A percentile compares a stretch with the other conserved stretches of the same genome.
Conservation (phyloP, 2,113 vertebrate species). For the Amblyornis subalaris region DNA sequence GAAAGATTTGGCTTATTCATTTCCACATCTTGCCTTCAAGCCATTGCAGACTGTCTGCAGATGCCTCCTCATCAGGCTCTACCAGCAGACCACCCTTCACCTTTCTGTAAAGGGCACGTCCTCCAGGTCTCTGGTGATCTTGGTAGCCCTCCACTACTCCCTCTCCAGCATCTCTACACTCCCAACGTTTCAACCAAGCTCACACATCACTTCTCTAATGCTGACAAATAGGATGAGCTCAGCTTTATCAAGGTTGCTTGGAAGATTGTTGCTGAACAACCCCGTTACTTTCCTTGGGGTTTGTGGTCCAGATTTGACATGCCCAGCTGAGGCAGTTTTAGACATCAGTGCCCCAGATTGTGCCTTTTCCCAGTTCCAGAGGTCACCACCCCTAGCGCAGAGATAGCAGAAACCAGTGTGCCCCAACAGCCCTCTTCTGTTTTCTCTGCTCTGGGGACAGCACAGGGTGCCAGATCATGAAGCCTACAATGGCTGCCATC, state of each 20-base stretch:
- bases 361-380: neutral
- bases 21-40: neutral
- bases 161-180: neutral
- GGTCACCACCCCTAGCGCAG: neutral
- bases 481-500: neutral
- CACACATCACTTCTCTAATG: neutral
- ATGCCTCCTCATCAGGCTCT: neutral
- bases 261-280: neutral
- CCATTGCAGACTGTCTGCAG: neutral
- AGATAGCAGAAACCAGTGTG: neutral
- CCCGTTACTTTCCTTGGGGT: neutral
- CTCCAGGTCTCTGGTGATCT: neutral
- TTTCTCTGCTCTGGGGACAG: neutral
- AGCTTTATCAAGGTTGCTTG: neutral
- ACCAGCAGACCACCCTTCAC: neutral
- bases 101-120: neutral
- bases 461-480: neutral
- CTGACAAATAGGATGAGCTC: neutral
- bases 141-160: neutral
- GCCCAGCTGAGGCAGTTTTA: neutral
- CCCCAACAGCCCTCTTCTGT: neutral
- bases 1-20: neutral
- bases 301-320: neutral
- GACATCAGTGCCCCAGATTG: accelerated
- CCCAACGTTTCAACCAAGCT: neutral